phyloP scores from a whole-genome alignment of 2,113 vertebrate genomes.

The Bos javanicus region DNA sequence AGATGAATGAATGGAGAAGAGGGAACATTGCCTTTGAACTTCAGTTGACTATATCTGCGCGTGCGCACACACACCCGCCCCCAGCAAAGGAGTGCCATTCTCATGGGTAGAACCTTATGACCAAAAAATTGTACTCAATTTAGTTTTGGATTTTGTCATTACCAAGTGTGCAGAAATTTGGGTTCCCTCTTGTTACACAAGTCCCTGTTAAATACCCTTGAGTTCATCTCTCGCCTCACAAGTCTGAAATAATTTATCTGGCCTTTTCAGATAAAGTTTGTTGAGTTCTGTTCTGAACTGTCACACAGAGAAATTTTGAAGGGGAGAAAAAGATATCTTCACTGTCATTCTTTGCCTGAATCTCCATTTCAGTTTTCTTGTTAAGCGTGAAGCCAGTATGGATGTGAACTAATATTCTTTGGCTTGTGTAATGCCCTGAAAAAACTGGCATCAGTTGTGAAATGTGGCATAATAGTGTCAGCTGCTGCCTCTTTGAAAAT shows the following conservation, averaged over 20 bases:
- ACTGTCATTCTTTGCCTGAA: not conserved
- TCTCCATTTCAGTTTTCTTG: not conserved
- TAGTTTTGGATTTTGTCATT: not conserved
- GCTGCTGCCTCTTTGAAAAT: not conserved
- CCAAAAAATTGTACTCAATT: not conserved
- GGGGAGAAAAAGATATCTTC: not conserved
- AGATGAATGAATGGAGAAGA: not conserved
- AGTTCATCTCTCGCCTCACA: not conserved
- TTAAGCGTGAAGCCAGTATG: not conserved
- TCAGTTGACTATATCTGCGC: not conserved
- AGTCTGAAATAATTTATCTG: not conserved
- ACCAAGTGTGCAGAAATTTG: not conserved
- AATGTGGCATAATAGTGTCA: not conserved
- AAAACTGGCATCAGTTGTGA: not conserved
- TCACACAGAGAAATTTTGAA: not conserved
- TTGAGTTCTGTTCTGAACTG: not conserved
- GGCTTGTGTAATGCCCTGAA: not conserved
- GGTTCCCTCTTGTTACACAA: not conserved
- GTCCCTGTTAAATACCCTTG: not conserved
- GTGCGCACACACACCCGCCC: fast-evolving
- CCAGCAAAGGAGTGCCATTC: not conserved
- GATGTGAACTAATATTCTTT: not conserved
- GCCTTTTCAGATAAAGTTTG: not conserved
- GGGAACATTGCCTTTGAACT: not conserved
- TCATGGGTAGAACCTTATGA: not conserved